phyloP scores from a whole-genome alignment of 2,888 invertebrate genomes.

The Litoditis marina region DNA sequence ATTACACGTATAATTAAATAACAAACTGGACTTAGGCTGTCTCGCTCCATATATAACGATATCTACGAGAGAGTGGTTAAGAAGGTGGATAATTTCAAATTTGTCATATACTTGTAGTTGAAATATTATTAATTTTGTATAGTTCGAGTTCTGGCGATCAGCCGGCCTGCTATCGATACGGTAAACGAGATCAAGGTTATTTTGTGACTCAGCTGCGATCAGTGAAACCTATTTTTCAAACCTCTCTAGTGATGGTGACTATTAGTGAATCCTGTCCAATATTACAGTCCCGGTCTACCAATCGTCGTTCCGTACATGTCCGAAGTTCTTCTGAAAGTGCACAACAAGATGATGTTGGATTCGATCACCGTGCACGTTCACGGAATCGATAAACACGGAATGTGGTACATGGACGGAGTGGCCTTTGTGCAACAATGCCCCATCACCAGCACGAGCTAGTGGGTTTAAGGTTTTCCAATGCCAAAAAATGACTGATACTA shows the following conservation, averaged over 20 bases:
- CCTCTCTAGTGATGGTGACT: too few species aligned
- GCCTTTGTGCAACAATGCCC: conserved; percentile 58
- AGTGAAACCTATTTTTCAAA: too few species aligned
- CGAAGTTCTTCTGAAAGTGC: conserved; percentile 51
- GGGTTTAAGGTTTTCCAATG: conserved; percentile 12
- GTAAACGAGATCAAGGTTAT: too few species aligned
- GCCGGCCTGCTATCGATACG: too few species aligned
- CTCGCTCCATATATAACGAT: too few species aligned
- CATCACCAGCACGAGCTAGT: conserved; percentile 44
- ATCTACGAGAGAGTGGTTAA: too few species aligned
- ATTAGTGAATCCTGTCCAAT: neutral
- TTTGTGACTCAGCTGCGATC: too few species aligned
- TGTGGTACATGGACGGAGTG: conserved; percentile 57
- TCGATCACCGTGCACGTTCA: conserved; percentile 54
- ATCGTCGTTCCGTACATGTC: conserved; percentile 53
- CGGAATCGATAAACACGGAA: conserved; percentile 51
- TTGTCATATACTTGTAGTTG: too few species aligned
- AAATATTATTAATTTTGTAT: neutral
- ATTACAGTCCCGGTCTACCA: conserved; percentile 50
- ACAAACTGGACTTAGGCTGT: too few species aligned
- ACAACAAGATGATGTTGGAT: conserved; percentile 47
- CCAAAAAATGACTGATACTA: too few species aligned
- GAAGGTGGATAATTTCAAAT: too few species aligned
- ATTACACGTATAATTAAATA: too few species aligned
- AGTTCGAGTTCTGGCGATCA: neutral